These are phyloP conservation scores for Astropecten irregularis DNA, from an alignment of 53 echinoderm and acorn worm species.

Conservation along the genomic window DNA sequence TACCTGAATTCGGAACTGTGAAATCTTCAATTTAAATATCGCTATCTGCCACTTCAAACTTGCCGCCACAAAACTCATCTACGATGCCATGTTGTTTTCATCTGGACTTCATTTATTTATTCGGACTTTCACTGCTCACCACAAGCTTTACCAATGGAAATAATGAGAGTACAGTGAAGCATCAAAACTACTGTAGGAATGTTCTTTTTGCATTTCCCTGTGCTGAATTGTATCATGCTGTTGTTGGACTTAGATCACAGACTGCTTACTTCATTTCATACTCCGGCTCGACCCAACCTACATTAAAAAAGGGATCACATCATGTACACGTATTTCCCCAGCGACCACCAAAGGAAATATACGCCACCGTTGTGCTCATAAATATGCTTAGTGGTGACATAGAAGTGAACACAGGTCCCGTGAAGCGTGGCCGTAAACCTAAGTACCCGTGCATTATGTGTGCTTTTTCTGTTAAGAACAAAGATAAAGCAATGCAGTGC, in stretches of 20 bases:
- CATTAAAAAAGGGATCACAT: not conserved
- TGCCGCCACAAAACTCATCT: too few species aligned
- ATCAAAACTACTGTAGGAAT: conserved; percentile 18
- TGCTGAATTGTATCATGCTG: not conserved
- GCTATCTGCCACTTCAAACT: too few species aligned
- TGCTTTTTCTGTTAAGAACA: not conserved
- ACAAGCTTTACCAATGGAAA: not conserved
- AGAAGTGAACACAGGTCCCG: conserved; percentile 10
- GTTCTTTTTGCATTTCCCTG: not conserved
- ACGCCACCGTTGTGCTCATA: not conserved
- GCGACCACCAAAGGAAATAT: not conserved
- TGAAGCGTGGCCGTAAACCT: conserved; percentile 6
- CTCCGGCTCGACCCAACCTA: not conserved
- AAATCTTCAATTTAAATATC: too few species aligned
- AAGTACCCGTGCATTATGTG: conserved; percentile 23
- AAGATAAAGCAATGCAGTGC: not conserved
- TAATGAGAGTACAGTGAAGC: not conserved
- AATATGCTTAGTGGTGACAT: conserved; percentile 12
- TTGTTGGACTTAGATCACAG: not conserved
- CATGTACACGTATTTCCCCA: not conserved
- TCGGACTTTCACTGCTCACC: not conserved
- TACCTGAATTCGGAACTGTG: too few species aligned
- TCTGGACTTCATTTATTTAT: not conserved
- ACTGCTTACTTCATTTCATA: not conserved
- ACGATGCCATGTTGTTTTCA: conserved; percentile 18